phyloP scores from a whole-genome alignment of 1,140 invertebrate species.

The Euschistus heros region DNA sequence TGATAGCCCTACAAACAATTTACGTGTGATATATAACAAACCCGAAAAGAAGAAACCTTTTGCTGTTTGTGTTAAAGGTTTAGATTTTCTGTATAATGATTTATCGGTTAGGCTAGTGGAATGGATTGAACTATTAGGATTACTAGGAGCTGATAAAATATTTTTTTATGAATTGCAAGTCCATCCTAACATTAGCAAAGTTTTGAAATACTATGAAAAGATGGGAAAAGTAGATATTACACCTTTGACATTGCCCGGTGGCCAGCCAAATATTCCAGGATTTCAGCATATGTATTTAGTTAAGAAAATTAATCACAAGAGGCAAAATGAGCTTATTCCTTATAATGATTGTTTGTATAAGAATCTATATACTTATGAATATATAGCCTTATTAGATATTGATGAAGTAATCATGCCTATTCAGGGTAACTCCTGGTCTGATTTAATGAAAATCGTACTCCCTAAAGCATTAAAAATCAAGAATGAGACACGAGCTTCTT shows the following conservation, averaged over 20 bases:
- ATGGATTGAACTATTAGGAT: conserved; percentile 80
- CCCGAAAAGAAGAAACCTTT: conserved; percentile 57
- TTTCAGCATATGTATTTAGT: conserved; percentile 81
- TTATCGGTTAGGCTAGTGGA: conserved; percentile 81
- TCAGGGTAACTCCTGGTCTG: conserved; percentile 59
- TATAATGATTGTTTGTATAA: conserved; percentile 96
- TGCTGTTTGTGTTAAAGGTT: conserved; percentile 87
- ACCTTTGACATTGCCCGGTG: conserved; percentile 77
- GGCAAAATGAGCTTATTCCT: conserved; percentile 90
- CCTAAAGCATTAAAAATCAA: conserved; percentile 54
- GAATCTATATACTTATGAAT: conserved; percentile 81
- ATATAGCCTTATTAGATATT: conserved; percentile 81
- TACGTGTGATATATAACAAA: conserved; percentile 73
- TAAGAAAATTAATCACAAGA: conserved; percentile 80
- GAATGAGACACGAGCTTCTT: conserved; percentile 68
- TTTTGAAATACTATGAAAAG: conserved; percentile 67
- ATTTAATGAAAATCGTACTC: conserved; percentile 62
- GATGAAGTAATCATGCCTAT: conserved; percentile 93
- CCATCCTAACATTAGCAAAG: conserved; percentile 82
- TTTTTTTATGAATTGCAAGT: conserved; percentile 85
- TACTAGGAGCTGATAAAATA: conserved; percentile 84
- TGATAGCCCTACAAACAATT: conserved; percentile 73
- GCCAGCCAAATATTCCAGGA: conserved; percentile 78
- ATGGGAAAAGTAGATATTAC: conserved; percentile 70
- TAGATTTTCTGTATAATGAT: conserved; percentile 87